Evolutionary conservation across 2,797 vertebrate species (phyloP), one percentile per base, ranked within the genome.

Genomic region (Ciconia nigra): DNA sequence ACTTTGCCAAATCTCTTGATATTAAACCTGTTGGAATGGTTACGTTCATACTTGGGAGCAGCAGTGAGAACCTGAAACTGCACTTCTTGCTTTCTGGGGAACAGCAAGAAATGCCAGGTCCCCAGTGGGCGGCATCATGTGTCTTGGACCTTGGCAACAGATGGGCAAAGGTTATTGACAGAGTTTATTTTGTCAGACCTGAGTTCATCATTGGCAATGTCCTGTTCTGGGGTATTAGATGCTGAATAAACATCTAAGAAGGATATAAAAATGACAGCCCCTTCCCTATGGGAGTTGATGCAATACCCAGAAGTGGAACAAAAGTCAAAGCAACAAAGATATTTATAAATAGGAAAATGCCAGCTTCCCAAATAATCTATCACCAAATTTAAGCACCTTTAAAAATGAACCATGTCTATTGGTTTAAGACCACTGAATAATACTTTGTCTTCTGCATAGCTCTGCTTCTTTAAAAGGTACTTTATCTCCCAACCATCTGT

Each of bases 191-290:
- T 87, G 35, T 63, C 51, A 61, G 51, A 73, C 47, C 10, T 0
- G 2, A 59, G 37, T 55, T 81, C 55, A 44, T 69, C 21, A 35
- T 41, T 54, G 72, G 65, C 69, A 90, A 28, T 77, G 25, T n/a
- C 63, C 10, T 9, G 2, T 54, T 69, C 35, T 79, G 31, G 31
- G 39, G 42, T 70, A 89, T 58, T 51, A 49, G 58, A 69, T 77
- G 71, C 47, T 95, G 91, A 86, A 90, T 77, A 91, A 95, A 92
- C 70, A 82, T 93, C 46, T 76, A 49, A 87, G 62, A 61, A 72
- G 35, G n/a, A 65, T 61, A 58, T 59, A 44, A 93, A 95, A 95
- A 90, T 31, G 39, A 72, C 39, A 79, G 20, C 14, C n/a, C 22
- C 31, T 93, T 82, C 71, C 90, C 74, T 63, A 11, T 15, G 74